These are phyloP conservation scores for Phlogophora meticulosa DNA, from an alignment of 2,888 invertebrate genomes.

Conservation along the genomic window DNA sequence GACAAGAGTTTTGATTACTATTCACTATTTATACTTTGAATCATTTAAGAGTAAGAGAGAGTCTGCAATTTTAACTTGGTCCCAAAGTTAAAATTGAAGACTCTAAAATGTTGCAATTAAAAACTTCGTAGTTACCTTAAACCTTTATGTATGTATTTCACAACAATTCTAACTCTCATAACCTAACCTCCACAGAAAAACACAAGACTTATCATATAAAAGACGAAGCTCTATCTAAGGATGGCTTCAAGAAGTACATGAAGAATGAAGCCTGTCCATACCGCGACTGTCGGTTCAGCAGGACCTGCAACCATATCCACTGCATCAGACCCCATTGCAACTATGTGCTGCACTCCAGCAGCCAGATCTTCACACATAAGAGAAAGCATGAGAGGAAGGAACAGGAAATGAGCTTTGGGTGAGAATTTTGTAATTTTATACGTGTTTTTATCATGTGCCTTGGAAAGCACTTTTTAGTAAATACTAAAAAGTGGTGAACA, in stretches of 20 bases:
- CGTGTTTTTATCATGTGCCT: no score
- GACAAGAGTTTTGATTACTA: slow-evolving; percentile 26
- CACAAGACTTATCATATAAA: slow-evolving; percentile 99
- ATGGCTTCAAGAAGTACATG: slow-evolving; percentile 99
- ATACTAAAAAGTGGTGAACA: no score
- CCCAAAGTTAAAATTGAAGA: no score
- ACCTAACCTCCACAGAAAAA: slow-evolving; percentile 93
- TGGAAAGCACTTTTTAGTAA: no score
- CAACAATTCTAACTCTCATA: not conserved
- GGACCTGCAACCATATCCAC: slow-evolving; percentile 99
- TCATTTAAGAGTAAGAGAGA: no score
- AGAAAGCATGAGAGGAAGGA: slow-evolving; percentile 99
- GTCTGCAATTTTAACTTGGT: no score
- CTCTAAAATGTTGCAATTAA: no score
- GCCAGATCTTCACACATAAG: slow-evolving; percentile 99
- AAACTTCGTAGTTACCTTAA: no score
- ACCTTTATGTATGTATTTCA: no score
- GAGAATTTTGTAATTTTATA: slow-evolving; percentile 80
- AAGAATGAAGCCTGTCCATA: slow-evolving; percentile 98
- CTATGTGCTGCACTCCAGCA: slow-evolving; percentile 98
- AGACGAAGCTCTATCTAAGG: slow-evolving; percentile 98
- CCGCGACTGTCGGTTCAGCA: slow-evolving; percentile 97
- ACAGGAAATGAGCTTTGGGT: slow-evolving; percentile 96
- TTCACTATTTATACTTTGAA: not conserved
- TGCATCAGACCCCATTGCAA: slow-evolving; percentile 98